These are phyloP conservation scores for Antigone vipio DNA, from an alignment of 2,113 vertebrate species.

Conservation along the genomic window DNA sequence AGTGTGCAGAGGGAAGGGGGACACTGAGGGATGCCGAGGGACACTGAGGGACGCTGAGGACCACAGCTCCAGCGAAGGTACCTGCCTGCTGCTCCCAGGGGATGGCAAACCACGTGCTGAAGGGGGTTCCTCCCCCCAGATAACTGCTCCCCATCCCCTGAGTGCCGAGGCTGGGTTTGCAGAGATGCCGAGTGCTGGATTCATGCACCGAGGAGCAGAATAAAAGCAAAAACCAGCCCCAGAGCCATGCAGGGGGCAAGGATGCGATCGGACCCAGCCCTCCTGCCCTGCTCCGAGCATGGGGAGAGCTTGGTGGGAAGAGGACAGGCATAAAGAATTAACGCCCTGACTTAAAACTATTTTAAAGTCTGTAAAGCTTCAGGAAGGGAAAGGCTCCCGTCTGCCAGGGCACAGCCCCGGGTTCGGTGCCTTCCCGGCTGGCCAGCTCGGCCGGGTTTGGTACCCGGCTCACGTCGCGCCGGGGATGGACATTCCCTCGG, in stretches of 20 bases:
- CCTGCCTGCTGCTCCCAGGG: background rate
- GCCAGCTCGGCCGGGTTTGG: background rate
- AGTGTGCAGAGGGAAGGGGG: background rate
- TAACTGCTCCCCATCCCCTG: background rate
- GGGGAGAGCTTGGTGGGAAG: fast-evolving
- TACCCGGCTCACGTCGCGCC: background rate
- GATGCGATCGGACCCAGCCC: fast-evolving
- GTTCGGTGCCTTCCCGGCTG: background rate
- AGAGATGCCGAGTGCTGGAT: fast-evolving
- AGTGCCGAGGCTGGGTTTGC: fast-evolving
- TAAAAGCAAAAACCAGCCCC: background rate
- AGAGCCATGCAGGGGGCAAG: background rate
- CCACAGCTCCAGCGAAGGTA: fast-evolving
- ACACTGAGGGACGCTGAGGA: background rate
- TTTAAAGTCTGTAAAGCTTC: background rate
- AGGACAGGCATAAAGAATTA: background rate
- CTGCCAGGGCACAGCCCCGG: background rate
- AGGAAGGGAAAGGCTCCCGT: background rate
- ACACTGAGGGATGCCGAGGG: background rate
- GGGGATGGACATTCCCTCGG: background rate
- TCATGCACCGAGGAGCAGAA: fast-evolving
- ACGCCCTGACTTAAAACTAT: background rate
- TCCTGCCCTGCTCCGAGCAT: fast-evolving
- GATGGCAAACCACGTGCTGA: fast-evolving
- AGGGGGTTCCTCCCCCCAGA: background rate